phyloP scores from a whole-genome alignment of 2,888 invertebrate genomes.

The Tolmerus cingulatus region DNA sequence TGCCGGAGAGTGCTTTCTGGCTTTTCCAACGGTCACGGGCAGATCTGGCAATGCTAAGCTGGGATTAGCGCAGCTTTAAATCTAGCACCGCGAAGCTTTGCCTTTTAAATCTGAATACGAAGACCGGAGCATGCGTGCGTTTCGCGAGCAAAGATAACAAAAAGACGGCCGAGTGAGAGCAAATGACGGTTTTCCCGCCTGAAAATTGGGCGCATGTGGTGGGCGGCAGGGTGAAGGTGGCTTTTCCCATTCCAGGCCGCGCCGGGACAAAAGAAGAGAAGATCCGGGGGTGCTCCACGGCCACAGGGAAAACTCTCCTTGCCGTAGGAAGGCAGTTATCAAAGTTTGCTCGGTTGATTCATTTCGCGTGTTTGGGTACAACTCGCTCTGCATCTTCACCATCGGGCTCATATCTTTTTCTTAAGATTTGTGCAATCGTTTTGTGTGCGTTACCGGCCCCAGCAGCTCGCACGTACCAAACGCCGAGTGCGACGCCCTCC shows the following conservation, averaged over 20 bases:
- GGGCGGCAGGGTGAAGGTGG: slow-evolving; percentile 24
- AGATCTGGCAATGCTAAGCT: neutral
- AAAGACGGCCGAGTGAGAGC: slow-evolving; percentile 23
- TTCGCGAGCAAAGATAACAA: neutral
- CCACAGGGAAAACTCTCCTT: slow-evolving; percentile 33
- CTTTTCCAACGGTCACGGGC: neutral
- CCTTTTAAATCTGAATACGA: neutral
- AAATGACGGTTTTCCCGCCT: slow-evolving; percentile 17
- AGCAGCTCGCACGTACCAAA: neutral
- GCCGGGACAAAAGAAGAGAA: neutral
- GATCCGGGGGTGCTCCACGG: slow-evolving; percentile 36
- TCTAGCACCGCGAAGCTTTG: slow-evolving; percentile 16
- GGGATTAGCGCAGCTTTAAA: neutral
- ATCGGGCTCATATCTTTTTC: slow-evolving; percentile 2
- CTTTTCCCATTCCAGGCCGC: slow-evolving; percentile 17
- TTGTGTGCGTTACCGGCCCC: slow-evolving; percentile 23
- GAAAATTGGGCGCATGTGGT: slow-evolving; percentile 23
- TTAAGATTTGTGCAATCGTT: slow-evolving; percentile 8
- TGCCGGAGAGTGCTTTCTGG: neutral
- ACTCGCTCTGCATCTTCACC: neutral
- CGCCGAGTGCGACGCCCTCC: neutral
- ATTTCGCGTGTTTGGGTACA: slow-evolving; percentile 12
- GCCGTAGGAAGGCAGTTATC: slow-evolving; percentile 30
- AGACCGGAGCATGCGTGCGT: neutral
- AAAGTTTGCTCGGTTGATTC: slow-evolving; percentile 32